Base-by-base conservation (phyloP, 1,140 invertebrate genomes). In the Drosophila pseudoananassae region DNA sequence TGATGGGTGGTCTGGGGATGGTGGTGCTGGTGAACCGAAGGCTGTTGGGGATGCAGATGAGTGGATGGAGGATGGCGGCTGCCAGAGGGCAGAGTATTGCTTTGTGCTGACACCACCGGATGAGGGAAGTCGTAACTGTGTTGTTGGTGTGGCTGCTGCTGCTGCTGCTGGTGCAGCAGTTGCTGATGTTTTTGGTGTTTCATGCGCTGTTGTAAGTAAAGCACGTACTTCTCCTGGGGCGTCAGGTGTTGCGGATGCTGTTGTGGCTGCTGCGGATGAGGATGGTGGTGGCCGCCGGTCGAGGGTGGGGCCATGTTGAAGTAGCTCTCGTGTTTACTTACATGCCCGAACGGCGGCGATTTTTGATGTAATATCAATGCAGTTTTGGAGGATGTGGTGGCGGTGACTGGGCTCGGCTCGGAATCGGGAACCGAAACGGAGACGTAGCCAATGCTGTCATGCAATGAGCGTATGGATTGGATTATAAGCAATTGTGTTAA, bases 151-250 rank as follows among this genome's bases (percentile, higher is more conserved):
- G 76, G 72, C 14, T 73, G 74, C 31, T 60, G 63, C 20, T 63
- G 64, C 9, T 83, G 69, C 17, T 51, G 74, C 20, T 75, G 78
- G 14, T 88, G 74, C 20, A 83, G 75, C n/a, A 78, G 72, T 17
- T 90, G 84, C 29, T 78, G 82, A 33, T 91, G 87, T 17, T 82
- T 77, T 15, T 91, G 84, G 56, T 78, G 76, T 59, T 80, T 88
- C 77, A 90, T 78, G 53, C 90, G 90, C 71, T 91, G 88, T 47
- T 91, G 84, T 58, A 91, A 90, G 70, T 91, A 91, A 49, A 80
- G 71, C 57, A 91, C 90, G 64, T 91, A 91, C 53, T 90, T 91
- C 68, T 91, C 81, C 78, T 91, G 90, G 15, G 90, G 90, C 54
- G 90, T 91, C 82, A 91, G 49, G 29, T 77, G 78, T 10, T 56